Percentiles rank a stretch among this genome's conserved stretches.
phyloP scores from a whole-genome alignment of 2,888 invertebrate genomes.

The Terebella lapidaria region DNA sequence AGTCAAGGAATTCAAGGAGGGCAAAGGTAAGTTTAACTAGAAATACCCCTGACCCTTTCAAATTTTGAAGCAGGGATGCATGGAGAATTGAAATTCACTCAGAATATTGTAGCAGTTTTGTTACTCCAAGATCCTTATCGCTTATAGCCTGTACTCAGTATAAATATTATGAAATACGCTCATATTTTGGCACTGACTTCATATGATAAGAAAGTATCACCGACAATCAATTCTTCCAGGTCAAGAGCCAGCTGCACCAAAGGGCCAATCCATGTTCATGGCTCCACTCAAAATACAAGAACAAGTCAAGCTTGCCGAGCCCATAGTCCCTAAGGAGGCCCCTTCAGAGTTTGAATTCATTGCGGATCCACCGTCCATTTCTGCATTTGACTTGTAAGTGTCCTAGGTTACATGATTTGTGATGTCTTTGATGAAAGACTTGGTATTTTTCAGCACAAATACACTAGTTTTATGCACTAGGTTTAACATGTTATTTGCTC shows the following conservation, averaged over 20 bases:
- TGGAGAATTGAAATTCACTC: no score
- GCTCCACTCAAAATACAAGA: slow-evolving; percentile 7
- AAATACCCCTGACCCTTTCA: no score
- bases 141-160: no score
- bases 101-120: no score
- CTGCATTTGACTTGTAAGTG: slow-evolving; percentile 87
- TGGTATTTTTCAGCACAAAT: not conserved
- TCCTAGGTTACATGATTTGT: not conserved
- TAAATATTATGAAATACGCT: no score
- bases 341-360: slow-evolving; percentile 54
- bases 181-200: no score
- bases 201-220: no score
- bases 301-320: slow-evolving; percentile 32
- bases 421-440: not conserved
- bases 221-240: no score
- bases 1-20: slow-evolving; percentile 78
- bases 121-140: no score
- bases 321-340: slow-evolving; percentile 51
- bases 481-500: no score
- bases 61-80: not conserved
- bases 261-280: slow-evolving; percentile 5
- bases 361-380: slow-evolving; percentile 97
- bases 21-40: slow-evolving; percentile 45
- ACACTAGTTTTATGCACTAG: no score
- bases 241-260: slow-evolving; percentile 20